Conservation (phyloP, 2,888 invertebrate genomes). For the Eudemis profundana region DNA sequence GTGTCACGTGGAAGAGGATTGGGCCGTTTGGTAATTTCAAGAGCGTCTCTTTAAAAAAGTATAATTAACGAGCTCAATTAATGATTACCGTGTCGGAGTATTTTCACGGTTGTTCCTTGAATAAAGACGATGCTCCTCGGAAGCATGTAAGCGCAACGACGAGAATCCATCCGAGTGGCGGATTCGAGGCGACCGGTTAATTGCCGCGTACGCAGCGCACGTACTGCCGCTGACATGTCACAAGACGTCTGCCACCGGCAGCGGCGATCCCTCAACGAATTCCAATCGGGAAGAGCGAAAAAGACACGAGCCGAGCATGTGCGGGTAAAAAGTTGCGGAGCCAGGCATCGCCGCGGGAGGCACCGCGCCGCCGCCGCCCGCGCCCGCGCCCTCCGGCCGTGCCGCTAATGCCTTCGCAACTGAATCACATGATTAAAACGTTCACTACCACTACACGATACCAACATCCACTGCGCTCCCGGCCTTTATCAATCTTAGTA, state of each 20-base stretch:
- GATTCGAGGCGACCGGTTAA: slow-evolving; percentile 75
- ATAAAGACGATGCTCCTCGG: slow-evolving; percentile 69
- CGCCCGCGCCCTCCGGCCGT: slow-evolving; percentile 52
- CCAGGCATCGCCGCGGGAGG: slow-evolving; percentile 76
- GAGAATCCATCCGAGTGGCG: slow-evolving; percentile 64
- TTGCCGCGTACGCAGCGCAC: slow-evolving; percentile 81
- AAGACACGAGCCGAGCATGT: slow-evolving; percentile 83
- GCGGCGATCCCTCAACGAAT: slow-evolving; percentile 83
- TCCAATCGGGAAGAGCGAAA: slow-evolving; percentile 83
- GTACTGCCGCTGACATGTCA: slow-evolving; percentile 80
- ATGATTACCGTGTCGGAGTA: slow-evolving; percentile 64
- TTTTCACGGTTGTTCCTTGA: slow-evolving; percentile 76
- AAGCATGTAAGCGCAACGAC: slow-evolving; percentile 61
- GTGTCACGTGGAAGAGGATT: slow-evolving; percentile 34
- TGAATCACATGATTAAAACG: slow-evolving; percentile 68
- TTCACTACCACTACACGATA: slow-evolving; percentile 50
- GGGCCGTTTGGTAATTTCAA: slow-evolving; percentile 49
- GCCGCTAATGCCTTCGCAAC: slow-evolving; percentile 57
- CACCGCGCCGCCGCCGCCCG: slow-evolving; percentile 53
- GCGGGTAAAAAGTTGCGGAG: slow-evolving; percentile 76
- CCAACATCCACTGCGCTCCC: slow-evolving; percentile 49
- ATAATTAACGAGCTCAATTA: slow-evolving; percentile 70
- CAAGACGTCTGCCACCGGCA: slow-evolving; percentile 84
- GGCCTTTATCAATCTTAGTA: slow-evolving; percentile 56
- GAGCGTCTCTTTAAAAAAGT: slow-evolving; percentile 50